phyloP scores from a whole-genome alignment of 2,888 invertebrate genomes.

The Drosophila barbarae region DNA sequence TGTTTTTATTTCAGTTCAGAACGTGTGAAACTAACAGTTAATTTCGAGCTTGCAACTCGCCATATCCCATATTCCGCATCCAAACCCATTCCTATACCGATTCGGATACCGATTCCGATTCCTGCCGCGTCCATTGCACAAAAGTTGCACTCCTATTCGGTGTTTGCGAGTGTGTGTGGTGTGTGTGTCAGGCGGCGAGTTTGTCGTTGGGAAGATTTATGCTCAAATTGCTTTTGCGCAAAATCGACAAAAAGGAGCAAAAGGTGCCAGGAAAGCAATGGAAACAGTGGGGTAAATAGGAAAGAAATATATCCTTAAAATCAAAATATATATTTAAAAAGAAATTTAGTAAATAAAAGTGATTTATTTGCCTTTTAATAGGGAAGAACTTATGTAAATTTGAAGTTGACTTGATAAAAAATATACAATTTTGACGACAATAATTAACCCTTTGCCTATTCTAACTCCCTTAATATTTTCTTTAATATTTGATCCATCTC shows the following conservation, averaged over 20 bases:
- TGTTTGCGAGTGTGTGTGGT: constrained; percentile 9
- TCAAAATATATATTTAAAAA: not conserved
- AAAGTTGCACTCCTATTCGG: constrained; percentile 33
- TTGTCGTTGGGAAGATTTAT: constrained; percentile 72
- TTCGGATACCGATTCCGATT: constrained; percentile 40
- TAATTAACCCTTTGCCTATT: not conserved
- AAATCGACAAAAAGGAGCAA: constrained; percentile 59
- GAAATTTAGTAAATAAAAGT: not conserved
- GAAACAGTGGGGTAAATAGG: constrained; percentile 38
- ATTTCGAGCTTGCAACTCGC: constrained; percentile 55
- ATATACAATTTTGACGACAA: too few species aligned
- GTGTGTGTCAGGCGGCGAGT: constrained; percentile 50
- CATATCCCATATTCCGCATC: constrained; percentile 39
- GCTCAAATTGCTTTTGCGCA: constrained; percentile 70
- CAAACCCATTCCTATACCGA: constrained; percentile 12
- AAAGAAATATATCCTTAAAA: not conserved
- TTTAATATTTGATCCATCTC: accelerated
- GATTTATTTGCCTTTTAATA: not conserved
- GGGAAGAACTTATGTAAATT: not conserved
- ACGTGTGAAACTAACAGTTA: constrained; percentile 71
- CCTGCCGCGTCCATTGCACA: constrained; percentile 52
- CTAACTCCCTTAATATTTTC: not conserved
- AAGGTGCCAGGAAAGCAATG: constrained; percentile 22
- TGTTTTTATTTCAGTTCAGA: constrained; percentile 35
- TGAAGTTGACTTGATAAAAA: not conserved